Conservation (phyloP, 2,888 invertebrate genomes). For the Orchestes rusci region DNA sequence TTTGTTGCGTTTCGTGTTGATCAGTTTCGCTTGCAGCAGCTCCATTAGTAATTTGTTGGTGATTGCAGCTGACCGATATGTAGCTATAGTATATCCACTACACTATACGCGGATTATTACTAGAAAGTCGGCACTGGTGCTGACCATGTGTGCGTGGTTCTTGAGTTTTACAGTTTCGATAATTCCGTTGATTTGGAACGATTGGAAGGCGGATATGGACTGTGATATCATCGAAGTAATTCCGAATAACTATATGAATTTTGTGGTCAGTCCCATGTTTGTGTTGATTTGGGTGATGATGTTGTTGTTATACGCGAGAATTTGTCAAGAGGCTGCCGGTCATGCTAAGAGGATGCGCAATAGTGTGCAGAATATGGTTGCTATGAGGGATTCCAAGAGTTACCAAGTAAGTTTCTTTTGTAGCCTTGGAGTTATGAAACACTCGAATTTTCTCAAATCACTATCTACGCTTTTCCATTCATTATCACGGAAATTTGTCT, state of each 20-base stretch:
- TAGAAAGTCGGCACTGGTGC: slow-evolving; percentile 54
- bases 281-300: slow-evolving; percentile 67
- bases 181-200: slow-evolving; percentile 72
- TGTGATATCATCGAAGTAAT: slow-evolving; percentile 66
- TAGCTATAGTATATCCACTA: slow-evolving; percentile 72
- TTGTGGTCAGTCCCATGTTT: slow-evolving; percentile 62
- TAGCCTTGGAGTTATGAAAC: too few relatives aligned
- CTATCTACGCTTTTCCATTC: too few relatives aligned
- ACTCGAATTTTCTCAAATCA: too few relatives aligned
- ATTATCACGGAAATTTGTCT: too few relatives aligned
- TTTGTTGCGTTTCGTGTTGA: slow-evolving; percentile 64
- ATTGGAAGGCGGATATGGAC: slow-evolving; percentile 49
- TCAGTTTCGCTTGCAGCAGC: slow-evolving; percentile 68
- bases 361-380: slow-evolving; percentile 49
- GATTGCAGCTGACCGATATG: slow-evolving; percentile 72
- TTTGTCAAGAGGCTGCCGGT: slow-evolving; percentile 69
- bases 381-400: slow-evolving; percentile 59
- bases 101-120: slow-evolving; percentile 72
- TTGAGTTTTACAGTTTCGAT: slow-evolving; percentile 58
- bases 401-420: slow-evolving; percentile 58
- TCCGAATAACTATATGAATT: slow-evolving; percentile 41
- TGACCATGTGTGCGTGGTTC: slow-evolving; percentile 62
- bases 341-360: slow-evolving; percentile 62
- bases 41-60: slow-evolving; percentile 73
- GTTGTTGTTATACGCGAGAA: slow-evolving; percentile 68